These are phyloP conservation scores for Microplitis deprimator DNA, from an alignment of 2,888 invertebrate species.

Conservation along the genomic window DNA sequence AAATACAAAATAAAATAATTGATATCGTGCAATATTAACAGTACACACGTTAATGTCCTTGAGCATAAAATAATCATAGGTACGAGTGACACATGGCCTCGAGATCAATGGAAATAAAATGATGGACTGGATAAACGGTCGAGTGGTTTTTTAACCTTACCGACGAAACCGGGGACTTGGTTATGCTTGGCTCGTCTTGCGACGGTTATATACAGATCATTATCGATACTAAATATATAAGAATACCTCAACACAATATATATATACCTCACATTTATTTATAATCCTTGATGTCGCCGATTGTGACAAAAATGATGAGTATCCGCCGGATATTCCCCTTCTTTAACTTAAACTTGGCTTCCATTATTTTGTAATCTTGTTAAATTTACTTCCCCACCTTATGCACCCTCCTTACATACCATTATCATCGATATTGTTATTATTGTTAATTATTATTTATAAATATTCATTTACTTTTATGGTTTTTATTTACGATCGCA, in stretches of 20 bases:
- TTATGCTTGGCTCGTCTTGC: constrained; percentile 52
- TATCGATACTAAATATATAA: constrained; percentile 63
- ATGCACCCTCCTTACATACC: constrained; percentile 1
- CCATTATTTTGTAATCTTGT: neutral
- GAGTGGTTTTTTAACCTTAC: constrained; percentile 26
- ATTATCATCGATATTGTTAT: constrained; percentile 29
- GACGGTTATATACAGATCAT: constrained; percentile 67
- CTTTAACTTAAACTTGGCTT: constrained; percentile 26
- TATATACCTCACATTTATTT: constrained; percentile 44
- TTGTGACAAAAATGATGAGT: constrained; percentile 71
- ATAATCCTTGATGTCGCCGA: constrained; percentile 67
- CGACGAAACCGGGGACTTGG: constrained; percentile 42
- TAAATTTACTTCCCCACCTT: constrained; percentile 15
- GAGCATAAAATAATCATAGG: constrained; percentile 7
- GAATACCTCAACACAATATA: constrained; percentile 28
- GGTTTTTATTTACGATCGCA: constrained; percentile 10
- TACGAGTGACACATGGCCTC: constrained; percentile 19
- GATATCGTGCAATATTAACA: too few species aligned
- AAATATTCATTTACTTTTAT: constrained; percentile 10
- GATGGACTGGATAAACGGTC: constrained; percentile 15
- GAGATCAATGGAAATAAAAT: constrained; percentile 8
- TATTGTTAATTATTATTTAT: constrained; percentile 55
- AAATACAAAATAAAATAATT: too few species aligned
- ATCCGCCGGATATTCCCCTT: constrained; percentile 68
- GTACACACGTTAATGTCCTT: neutral